These are phyloP conservation scores for Bubo bubo DNA, from an alignment of 2,113 vertebrate genomes.

Conservation along the genomic window DNA sequence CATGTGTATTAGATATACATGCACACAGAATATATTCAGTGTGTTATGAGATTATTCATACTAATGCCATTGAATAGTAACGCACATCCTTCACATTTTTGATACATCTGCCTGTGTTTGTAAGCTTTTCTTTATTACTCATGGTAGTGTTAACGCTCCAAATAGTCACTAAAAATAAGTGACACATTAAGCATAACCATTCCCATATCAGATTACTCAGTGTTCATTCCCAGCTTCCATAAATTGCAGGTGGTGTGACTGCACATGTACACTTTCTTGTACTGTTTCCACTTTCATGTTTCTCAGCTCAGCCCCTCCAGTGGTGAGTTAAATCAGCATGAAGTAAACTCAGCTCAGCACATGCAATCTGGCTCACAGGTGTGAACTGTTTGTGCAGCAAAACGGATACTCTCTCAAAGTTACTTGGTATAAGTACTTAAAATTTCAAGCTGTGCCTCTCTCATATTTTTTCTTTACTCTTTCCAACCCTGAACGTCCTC, in stretches of 20 bases:
- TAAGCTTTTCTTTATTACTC: constrained; percentile 58
- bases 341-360: constrained; percentile 53
- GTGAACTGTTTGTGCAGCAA: constrained; percentile 27
- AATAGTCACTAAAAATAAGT: constrained; percentile 40
- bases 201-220: constrained; percentile 49
- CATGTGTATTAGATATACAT: background rate
- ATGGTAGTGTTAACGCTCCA: constrained; percentile 50
- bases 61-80: background rate
- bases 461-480: constrained; percentile 47
- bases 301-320: constrained; percentile 52
- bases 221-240: constrained; percentile 53
- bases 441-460: constrained; percentile 45
- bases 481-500: constrained; percentile 37
- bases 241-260: constrained; percentile 63
- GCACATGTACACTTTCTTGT: constrained; percentile 15
- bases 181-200: constrained; percentile 31
- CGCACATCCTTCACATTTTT: constrained; percentile 31
- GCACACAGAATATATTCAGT: background rate
- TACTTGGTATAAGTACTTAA: constrained; percentile 42
- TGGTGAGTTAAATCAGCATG: constrained; percentile 56
- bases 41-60: background rate
- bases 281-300: constrained; percentile 46
- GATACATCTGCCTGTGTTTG: constrained; percentile 50
- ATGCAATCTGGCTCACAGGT: constrained; percentile 56
- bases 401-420: background rate